Conservation (phyloP, 1,140 invertebrate genomes). For the Ptiloglossa arizonensis region DNA sequence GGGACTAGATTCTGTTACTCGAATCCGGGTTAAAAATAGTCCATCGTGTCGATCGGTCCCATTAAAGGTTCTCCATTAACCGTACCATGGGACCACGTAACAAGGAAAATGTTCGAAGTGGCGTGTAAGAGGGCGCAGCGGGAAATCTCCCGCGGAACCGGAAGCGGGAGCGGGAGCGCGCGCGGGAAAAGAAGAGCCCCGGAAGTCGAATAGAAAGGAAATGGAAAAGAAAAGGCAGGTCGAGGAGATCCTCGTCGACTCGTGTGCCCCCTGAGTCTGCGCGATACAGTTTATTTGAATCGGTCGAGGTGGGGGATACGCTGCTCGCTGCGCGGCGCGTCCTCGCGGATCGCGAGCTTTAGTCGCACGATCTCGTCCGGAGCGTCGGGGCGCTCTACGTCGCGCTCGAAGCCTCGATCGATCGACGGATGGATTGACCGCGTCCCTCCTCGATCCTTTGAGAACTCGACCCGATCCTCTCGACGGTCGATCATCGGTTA, state of each 20-base stretch:
- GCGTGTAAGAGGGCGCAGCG: not conserved
- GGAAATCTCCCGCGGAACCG: conserved; percentile 55
- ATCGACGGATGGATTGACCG: conserved; percentile 41
- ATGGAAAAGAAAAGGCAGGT: conserved; percentile 35
- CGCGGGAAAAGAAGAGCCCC: conserved; percentile 11
- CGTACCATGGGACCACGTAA: too few species aligned
- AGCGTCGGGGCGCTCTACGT: conserved; percentile 71
- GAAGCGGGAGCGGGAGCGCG: conserved; percentile 22
- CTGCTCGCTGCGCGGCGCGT: conserved; percentile 60
- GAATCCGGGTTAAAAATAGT: too few species aligned
- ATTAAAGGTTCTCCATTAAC: too few species aligned
- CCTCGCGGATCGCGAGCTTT: conserved; percentile 73
- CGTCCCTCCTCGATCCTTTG: conserved; percentile 18
- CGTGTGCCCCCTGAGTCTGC: conserved; percentile 59
- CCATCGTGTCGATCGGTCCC: too few species aligned
- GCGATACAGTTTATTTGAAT: conserved; percentile 74
- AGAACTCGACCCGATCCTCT: conserved; percentile 2
- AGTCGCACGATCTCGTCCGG: conserved; percentile 78
- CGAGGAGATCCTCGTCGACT: conserved; percentile 27
- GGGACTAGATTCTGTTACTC: too few species aligned
- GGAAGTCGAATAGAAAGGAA: conserved; percentile 48
- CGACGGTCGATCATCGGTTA: conserved; percentile 12
- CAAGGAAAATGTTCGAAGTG: conserved; percentile 18
- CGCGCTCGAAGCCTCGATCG: conserved; percentile 40
- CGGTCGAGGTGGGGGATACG: conserved; percentile 70